phyloP scores from a whole-genome alignment of 2,888 invertebrate species.

The Volucella inflata region DNA sequence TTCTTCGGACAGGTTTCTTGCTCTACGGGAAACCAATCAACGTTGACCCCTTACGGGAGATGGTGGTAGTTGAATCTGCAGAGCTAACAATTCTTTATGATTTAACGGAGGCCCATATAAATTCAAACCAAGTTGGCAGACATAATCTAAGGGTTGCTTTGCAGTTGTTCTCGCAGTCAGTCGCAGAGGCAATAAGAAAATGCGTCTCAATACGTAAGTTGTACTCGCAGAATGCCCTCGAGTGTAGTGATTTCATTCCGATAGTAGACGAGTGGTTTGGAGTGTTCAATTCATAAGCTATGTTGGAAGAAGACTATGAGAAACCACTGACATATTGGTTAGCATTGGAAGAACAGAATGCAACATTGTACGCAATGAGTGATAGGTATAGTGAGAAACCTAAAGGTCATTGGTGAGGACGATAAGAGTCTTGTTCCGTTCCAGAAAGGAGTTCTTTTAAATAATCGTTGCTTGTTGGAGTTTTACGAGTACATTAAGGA shows the following conservation, averaged over 20 bases:
- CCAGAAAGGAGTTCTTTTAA: slow-evolving; percentile 29
- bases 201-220: slow-evolving; percentile 37
- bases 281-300: slow-evolving; percentile 30
- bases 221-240: slow-evolving; percentile 11
- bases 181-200: slow-evolving; percentile 32
- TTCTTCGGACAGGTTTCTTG: slow-evolving; percentile 8
- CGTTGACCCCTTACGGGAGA: slow-evolving; percentile 21
- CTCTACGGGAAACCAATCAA: slow-evolving; percentile 1
- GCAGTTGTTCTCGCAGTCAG: slow-evolving; percentile 36
- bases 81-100: slow-evolving; percentile 28
- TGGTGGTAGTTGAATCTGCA: slow-evolving; percentile 11
- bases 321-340: slow-evolving; percentile 7
- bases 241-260: slow-evolving; percentile 44
- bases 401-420: not conserved
- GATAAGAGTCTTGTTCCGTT: not conserved
- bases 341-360: slow-evolving; percentile 29
- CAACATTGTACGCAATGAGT: slow-evolving; percentile 8
- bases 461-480: slow-evolving; percentile 18
- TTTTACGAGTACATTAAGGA: slow-evolving; percentile 19
- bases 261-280: slow-evolving; percentile 37
- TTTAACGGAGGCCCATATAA: slow-evolving; percentile 24
- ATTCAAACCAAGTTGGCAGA: not conserved
- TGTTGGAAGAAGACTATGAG: not conserved
- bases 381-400: not conserved
- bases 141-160: slow-evolving; percentile 28